Percentiles rank a stretch among this genome's conserved stretches.
Evolutionary conservation across 2,797 vertebrate genomes (phyloP).

Genomic region (Buphagus erythrorhynchus): DNA sequence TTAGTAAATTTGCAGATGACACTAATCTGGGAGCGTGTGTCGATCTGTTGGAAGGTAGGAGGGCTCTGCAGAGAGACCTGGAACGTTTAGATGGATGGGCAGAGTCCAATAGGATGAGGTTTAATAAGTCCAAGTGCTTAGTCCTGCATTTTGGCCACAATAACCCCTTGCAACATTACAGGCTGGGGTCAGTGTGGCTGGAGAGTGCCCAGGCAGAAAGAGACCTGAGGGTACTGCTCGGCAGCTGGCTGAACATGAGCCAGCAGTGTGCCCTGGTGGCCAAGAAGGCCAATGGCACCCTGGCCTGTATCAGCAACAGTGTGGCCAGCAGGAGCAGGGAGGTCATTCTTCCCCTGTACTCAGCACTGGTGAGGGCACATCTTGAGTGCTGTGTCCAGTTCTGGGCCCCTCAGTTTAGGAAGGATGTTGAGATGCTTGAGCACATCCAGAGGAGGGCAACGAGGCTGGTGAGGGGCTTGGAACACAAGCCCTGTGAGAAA

Average conservation of each 20-base stretch:
- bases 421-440: accelerated
- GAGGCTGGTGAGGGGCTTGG: not conserved
- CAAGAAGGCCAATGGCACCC: not conserved
- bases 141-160: not conserved
- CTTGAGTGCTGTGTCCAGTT: not conserved
- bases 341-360: not conserved
- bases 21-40: accelerated
- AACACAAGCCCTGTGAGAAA: not conserved
- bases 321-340: not conserved
- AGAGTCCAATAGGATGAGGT: not conserved
- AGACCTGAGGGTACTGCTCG: not conserved
- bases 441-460: accelerated
- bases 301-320: no score
- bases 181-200: not conserved
- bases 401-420: not conserved
- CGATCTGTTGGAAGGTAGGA: not conserved
- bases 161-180: accelerated
- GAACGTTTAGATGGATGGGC: not conserved
- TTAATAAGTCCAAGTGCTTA: not conserved
- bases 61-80: not conserved
- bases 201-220: not conserved
- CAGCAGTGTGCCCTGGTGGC: not conserved
- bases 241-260: not conserved
- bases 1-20: not conserved
- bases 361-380: not conserved